A percentile compares a stretch with the other conserved stretches of the same genome.
Conservation (phyloP, 2,797 vertebrate species). For the Leptodactylus fallax region DNA sequence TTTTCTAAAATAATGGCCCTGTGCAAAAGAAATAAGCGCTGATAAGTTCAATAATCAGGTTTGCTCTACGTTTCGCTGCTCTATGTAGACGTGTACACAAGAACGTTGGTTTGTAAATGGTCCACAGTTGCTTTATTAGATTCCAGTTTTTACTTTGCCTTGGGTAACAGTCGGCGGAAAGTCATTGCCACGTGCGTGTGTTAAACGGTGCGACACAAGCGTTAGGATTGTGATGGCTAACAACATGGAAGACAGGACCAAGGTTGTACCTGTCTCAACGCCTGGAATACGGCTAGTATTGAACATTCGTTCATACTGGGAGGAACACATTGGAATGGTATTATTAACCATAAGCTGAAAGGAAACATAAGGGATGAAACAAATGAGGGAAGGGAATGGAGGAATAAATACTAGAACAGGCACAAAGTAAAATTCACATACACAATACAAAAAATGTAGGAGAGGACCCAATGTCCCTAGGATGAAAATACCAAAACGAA, state of each 20-base stretch:
- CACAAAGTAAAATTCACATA: constrained; percentile 46
- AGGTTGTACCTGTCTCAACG: constrained; percentile 86
- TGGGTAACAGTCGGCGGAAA: background rate
- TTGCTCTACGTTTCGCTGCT: background rate
- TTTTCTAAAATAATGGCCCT: background rate
- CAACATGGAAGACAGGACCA: constrained; percentile 66
- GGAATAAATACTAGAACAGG: constrained; percentile 60
- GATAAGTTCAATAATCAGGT: background rate
- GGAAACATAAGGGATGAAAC: constrained; percentile 83
- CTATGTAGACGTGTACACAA: background rate
- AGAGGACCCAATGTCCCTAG: constrained; percentile 62
- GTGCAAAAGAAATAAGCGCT: background rate
- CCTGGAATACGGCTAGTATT: constrained; percentile 83
- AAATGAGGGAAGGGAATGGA: constrained; percentile 75
- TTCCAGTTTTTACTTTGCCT: background rate
- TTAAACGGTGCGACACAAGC: constrained; percentile 4
- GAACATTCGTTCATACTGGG: constrained; percentile 86
- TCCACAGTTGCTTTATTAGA: background rate
- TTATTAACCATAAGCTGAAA: constrained; percentile 87
- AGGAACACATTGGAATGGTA: constrained; percentile 84
- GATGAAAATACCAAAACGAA: constrained; percentile 29
- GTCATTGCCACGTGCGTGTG: constrained; percentile 17
- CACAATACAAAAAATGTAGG: constrained; percentile 56
- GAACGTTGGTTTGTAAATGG: constrained; percentile 50
- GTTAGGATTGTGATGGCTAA: constrained; percentile 25